Base-by-base conservation (phyloP, 2,113 vertebrate species). In the Anhinga anhinga region DNA sequence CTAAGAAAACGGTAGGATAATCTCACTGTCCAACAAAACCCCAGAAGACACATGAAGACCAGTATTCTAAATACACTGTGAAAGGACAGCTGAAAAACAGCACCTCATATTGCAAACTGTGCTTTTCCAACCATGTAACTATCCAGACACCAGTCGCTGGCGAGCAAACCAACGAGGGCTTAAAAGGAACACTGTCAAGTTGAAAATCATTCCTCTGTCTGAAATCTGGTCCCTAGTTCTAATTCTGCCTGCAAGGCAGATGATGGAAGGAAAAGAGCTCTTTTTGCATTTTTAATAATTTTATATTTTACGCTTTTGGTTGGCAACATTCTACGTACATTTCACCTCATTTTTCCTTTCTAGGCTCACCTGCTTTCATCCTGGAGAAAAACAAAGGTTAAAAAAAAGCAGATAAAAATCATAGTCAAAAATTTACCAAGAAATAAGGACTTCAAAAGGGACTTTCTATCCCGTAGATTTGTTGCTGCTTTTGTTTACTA, bases 171-270 rank as follows among this genome's bases (percentile, higher is more conserved):
- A 83, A 6, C 1, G 38, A 90, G 59, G 55, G 55, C 82, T 94
- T 88, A 66, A 86, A 96, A 90, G 74, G n/a, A 30, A 74, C 18
- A 50, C 67, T 15, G 19, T 78, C 85, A 85, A 86, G 79, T 5
- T 77, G 84, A 90, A 96, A 94, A 93, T 82, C 71, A 85, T 42
- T 91, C 70, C 84, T 90, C 74, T 90, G 23, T 15, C 93, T 96
- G 58, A 81, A 93, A 81, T 42, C 50, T 52, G 29, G 62, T 82
- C 66, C 65, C 71, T 87, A 70, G 58, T 44, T 77, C 55, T 87
- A 89, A 94, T 77, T 79, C 79, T 49, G 66, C 49, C 86, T 58
- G 71, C 44, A 55, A 91, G 71, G 73, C 78, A 67, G 58, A 88
- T 21, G 23, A 77, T 1, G 7, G 32, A 5, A 44, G 4, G 2